Conservation (phyloP, 2,113 vertebrate species). For the Anguilla japonica region DNA sequence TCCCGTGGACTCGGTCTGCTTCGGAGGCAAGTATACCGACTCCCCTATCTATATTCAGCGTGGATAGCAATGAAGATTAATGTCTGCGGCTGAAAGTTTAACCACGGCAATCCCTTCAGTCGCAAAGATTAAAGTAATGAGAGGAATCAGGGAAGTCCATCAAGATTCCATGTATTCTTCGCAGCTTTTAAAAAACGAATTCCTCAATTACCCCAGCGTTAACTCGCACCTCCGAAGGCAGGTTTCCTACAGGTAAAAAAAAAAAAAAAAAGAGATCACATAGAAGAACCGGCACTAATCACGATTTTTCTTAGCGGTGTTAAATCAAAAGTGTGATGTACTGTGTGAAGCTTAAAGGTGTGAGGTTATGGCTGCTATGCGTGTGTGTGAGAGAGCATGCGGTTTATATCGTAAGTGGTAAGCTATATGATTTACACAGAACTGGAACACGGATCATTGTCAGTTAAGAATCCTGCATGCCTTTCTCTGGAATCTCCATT, state of each 20-base stretch:
- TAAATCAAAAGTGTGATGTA: neutral
- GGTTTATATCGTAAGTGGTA: neutral
- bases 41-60: slow-evolving; percentile 33
- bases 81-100: slow-evolving; percentile 32
- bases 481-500: no score
- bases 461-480: neutral
- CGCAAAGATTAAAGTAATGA: slow-evolving; percentile 14
- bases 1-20: slow-evolving; percentile 2
- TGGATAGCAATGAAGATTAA: slow-evolving; percentile 44
- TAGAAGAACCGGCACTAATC: neutral
- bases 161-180: slow-evolving; percentile 4
- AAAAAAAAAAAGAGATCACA: slow-evolving; percentile 22
- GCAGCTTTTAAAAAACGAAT: slow-evolving; percentile 14
- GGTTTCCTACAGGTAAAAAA: slow-evolving; percentile 8
- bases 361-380: neutral
- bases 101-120: neutral
- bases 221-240: slow-evolving; percentile 22
- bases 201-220: slow-evolving; percentile 25
- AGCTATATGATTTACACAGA: neutral
- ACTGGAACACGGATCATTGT: neutral
- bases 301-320: neutral
- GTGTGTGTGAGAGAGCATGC: neutral
- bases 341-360: neutral
- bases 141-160: slow-evolving; percentile 17
- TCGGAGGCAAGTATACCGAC: neutral